phyloP scores from a whole-genome alignment of 2,797 vertebrate genomes.

The Phataginus tricuspis region DNA sequence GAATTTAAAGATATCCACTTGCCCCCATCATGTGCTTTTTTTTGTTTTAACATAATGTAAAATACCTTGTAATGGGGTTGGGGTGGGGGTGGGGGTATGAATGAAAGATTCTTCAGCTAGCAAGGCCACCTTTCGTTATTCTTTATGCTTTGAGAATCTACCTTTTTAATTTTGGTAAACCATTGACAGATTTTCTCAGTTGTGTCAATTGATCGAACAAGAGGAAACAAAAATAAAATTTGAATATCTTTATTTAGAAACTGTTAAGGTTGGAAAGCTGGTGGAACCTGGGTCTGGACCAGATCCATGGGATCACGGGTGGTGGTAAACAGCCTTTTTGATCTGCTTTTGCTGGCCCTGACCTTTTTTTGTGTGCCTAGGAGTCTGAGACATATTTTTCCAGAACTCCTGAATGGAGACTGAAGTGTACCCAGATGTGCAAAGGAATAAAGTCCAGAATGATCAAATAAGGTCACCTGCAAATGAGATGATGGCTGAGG shows the following conservation, averaged over 20 bases:
- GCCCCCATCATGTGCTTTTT: neutral
- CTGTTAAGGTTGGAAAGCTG: neutral
- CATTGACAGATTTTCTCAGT: neutral
- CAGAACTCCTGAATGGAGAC: slow-evolving; percentile 30
- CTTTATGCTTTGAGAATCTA: neutral
- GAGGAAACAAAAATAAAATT: slow-evolving; percentile 37
- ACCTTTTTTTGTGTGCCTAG: slow-evolving; percentile 33
- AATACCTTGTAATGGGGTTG: neutral
- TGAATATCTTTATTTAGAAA: slow-evolving; percentile 49
- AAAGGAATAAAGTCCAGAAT: neutral
- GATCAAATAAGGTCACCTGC: neutral
- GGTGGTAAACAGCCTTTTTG: neutral
- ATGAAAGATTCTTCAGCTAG: neutral
- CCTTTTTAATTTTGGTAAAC: slow-evolving; percentile 10
- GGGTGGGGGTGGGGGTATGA: neutral
- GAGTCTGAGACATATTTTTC: neutral
- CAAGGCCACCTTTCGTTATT: neutral
- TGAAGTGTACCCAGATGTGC: neutral
- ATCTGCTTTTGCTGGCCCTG: neutral
- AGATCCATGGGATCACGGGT: neutral
- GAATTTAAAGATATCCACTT: neutral
- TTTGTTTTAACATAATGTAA: neutral
- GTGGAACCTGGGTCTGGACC: neutral
- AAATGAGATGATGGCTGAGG: neutral
- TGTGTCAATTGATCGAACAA: slow-evolving; percentile 14